Base-by-base conservation (phyloP, 2,888 invertebrate species). In the Andrena trimmerana region DNA sequence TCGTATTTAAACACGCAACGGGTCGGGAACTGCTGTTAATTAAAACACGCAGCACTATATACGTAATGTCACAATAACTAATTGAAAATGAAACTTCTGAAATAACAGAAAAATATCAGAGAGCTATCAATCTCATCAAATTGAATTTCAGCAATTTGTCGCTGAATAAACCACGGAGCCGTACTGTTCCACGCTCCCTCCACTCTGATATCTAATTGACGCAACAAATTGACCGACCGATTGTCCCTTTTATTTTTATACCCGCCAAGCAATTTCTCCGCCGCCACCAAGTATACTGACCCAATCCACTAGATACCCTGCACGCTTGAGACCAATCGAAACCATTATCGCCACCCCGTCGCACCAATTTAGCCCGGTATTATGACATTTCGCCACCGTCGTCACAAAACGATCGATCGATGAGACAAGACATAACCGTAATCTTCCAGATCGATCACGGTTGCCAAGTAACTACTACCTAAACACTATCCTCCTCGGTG, bases 381-480 rank as follows among this genome's bases (percentile, higher is more conserved):
- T 80, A 8, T 65, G 29, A 50, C 52, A 71, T 76, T 83, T 73
- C 68, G 36, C 60, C 62, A 54, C 54, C 67, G 62, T 62, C 68
- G 59, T 81, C 79, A 78, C 77, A 31, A 63, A 80, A 80, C 31
- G 50, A 78, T 87, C 83, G 86, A 79, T 84, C 79, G 73, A 84
- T 78, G 13, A 77, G 67, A 66, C 78, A 65, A 76, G 72, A 63
- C 70, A 52, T 74, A 62, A 62, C 59, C 8, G 50, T 78, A 83
- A 87, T 82, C 67, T 78, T 3, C 16, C 57, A 52, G 52, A 89
- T 86, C 87, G 84, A 90, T 89, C 80, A 78, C 80, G 74, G 91
- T 91, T 90, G 90, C 90, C 88, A 87, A 86, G 89, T 89, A 90
- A 91, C 88, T 85, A 84, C 83, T 83, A 86, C 86, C 88, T 88